Conservation (phyloP, 2,888 invertebrate genomes). For the Mesoligia furuncula region DNA sequence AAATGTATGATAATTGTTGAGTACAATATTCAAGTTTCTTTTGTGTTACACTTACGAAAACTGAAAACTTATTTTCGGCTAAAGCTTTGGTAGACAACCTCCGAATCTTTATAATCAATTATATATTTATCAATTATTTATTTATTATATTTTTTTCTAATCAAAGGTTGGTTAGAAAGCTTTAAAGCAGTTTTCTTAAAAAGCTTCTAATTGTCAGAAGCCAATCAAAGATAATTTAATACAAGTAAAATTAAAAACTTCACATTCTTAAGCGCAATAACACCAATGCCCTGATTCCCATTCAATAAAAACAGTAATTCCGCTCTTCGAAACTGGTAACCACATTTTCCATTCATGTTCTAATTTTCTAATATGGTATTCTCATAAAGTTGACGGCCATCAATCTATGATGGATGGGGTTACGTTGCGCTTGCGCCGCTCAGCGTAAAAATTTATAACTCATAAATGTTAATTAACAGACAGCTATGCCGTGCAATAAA, state of each 20-base stretch:
- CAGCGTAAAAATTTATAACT: conserved; percentile 70
- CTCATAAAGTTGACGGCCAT: conserved; percentile 43
- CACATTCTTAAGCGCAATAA: not conserved
- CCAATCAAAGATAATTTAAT: not conserved
- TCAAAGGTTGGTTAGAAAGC: no score
- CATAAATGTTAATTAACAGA: conserved; percentile 81
- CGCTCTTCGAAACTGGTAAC: conserved; percentile 9
- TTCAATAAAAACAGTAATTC: conserved; percentile 39
- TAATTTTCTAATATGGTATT: conserved; percentile 49
- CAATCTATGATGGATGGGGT: conserved; percentile 62
- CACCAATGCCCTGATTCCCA: conserved; percentile 29
- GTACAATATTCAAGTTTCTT: conserved; percentile 27
- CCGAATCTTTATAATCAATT: no score
- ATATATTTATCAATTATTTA: no score
- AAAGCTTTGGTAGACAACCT: not conserved
- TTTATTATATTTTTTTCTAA: no score
- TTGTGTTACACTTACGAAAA: not conserved
- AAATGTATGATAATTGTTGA: conserved; percentile 45
- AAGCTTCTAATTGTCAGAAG: not conserved
- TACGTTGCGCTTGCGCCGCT: conserved; percentile 37
- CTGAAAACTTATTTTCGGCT: no score
- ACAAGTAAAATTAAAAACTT: not conserved
- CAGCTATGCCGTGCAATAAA: conserved; percentile 74
- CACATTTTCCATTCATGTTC: conserved; percentile 29
- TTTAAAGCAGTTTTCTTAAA: not conserved